Evolutionary conservation across 2,113 vertebrate species (phyloP), one percentile per base, ranked within the genome.

Genomic region (Anas platyrhynchos): DNA sequence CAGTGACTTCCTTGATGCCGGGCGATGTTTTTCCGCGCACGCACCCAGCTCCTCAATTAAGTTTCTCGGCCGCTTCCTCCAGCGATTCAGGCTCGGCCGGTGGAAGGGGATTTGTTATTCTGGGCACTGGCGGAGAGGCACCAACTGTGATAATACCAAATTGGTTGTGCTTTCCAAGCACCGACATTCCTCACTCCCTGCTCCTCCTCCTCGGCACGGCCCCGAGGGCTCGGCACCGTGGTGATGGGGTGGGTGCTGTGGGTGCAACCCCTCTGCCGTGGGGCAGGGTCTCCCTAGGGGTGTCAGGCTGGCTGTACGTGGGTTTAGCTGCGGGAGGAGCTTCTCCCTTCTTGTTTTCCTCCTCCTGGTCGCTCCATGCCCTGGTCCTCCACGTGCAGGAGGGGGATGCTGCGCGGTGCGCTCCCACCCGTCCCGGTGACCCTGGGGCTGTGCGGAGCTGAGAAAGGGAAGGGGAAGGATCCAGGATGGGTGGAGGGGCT

Each of bases 31-130:
- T 96, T 91, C 93, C 85, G 81, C 86, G 91, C 96, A 93, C 43
- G 54, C 94, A 95, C 86, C 94, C 52, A 83, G 92, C 74, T 95
- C 90, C 95, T 97, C 95, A 97, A 97, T 97, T 95, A 94, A 91
- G 78, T 96, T 96, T 95, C 92, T 93, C 89, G 76, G 96, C 96
- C 95, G 96, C 96, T 97, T 96, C 96, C 93, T 96, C 86, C 88
- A 94, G 92, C 89, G 84, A 86, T 94, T 94, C 94, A 96, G 85
- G 50, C 76, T 76, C 38, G 65, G 93, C 94, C 91, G 41, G 34
- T 90, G 80, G 73, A 91, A 75, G 88, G 81, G 81, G 65, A 93
- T 96, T 97, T 97, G 89, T 95, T 97, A 97, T 97, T 95, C 96
- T 79, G 79, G 93, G 93, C 95, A 94, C 87, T 94, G 91, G 7